Base-by-base conservation (phyloP, 2,113 vertebrate species). In the Euleptes europaea region DNA sequence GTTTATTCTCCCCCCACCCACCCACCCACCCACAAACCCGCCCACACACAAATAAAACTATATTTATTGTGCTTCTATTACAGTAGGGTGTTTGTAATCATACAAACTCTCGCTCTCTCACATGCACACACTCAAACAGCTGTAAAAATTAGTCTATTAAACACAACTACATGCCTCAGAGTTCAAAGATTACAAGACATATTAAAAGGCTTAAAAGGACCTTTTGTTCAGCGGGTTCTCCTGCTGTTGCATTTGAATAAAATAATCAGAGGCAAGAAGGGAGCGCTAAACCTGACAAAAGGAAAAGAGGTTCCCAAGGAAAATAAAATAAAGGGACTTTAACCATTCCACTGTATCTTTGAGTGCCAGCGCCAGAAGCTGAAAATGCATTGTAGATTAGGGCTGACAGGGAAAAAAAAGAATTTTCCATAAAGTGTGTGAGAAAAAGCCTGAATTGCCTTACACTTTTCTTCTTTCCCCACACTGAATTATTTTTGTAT, bases 221-320 rank as follows among this genome's bases (percentile, higher is more conserved):
- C 28, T 74, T 93, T 90, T 92, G 84, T 91, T 92, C 91, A 54
- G 73, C 65, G 47, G 28, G 78, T 88, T 89, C 89, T 76, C 83
- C 88, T 73, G 88, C 92, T 89, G 89, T 80, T 0, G 0, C 49
- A 75, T 74, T 89, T 12, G 26, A 89, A 88, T 80, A 88, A 92
- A 92, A 82, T 80, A 57, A 51, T 9, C 85, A 78, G 78, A 35
- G 76, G 28, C 44, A 9, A 74, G 67, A 51, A 47, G 40, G 60
- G 63, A 42, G 63, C 80, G 90, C 88, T 86, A 82, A 91, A 83
- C 8, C 77, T 77, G 71, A 82, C 75, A 89, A 80, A 80, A 84
- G 84, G 67, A 21, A 44, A 88, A 90, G 31, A 54, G 1, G 51
- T 72, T 67, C 65, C 72, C 0, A 0, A 54, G 83, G 49, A 78